These are phyloP conservation scores for Aphelocoma coerulescens DNA, from an alignment of 2,113 vertebrate genomes.

Conservation along the genomic window DNA sequence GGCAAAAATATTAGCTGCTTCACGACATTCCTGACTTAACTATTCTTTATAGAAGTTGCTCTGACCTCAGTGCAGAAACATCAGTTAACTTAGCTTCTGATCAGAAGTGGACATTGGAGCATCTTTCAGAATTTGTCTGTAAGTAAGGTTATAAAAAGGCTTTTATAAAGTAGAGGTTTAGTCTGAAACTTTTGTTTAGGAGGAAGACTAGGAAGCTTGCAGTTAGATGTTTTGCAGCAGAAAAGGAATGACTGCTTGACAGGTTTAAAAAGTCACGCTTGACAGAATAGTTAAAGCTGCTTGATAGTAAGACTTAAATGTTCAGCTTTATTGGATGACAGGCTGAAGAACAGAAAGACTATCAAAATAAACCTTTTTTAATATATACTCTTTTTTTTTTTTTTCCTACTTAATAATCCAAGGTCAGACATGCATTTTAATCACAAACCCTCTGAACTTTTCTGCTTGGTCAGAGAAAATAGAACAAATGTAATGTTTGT, in stretches of 20 bases:
- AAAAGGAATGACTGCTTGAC: constrained; percentile 61
- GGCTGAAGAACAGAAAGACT: constrained; percentile 44
- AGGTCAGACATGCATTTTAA: constrained; percentile 42
- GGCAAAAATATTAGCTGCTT: background rate
- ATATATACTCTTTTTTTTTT: background rate
- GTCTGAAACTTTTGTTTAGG: background rate
- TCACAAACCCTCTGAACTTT: background rate
- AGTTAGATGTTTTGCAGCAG: constrained; percentile 47
- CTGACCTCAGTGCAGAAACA: background rate
- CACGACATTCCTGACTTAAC: background rate
- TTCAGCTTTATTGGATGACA: constrained; percentile 62
- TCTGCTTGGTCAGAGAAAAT: background rate
- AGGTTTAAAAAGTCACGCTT: constrained; percentile 59
- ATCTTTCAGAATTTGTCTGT: background rate
- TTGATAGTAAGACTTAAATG: constrained; percentile 49
- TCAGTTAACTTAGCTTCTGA: background rate
- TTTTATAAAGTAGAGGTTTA: constrained; percentile 17
- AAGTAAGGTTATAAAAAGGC: background rate
- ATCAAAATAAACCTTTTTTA: constrained; percentile 9
- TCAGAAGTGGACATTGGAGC: background rate
- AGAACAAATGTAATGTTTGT: background rate
- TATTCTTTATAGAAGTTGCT: background rate
- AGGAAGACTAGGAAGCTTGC: constrained; percentile 32
- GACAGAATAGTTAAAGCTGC: constrained; percentile 53
- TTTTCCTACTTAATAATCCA: constrained; percentile 31